Evolutionary conservation across 2,888 invertebrate species (phyloP).

Genomic region (Galerucella calmariensis): DNA sequence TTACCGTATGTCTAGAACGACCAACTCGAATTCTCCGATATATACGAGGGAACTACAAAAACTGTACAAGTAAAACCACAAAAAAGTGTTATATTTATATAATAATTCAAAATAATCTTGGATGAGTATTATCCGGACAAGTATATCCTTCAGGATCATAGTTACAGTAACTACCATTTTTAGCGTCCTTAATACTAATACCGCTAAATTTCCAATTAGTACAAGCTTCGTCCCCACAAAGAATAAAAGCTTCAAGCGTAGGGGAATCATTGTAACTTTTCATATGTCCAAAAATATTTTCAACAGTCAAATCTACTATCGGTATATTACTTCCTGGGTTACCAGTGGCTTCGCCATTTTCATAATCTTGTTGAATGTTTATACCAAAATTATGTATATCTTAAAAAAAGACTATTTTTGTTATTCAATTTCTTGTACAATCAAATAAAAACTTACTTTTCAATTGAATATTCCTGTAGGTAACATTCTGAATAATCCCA

Average conservation of each 20-base stretch:
- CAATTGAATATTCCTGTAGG: constrained; percentile 37
- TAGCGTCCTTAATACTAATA: constrained; percentile 33
- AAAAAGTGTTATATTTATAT: background rate
- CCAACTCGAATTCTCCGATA: background rate
- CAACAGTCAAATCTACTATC: constrained; percentile 27
- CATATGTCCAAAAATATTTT: constrained; percentile 24
- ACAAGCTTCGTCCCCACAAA: constrained; percentile 28
- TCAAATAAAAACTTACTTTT: constrained; percentile 22
- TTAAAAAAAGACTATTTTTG: background rate
- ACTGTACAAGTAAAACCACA: background rate
- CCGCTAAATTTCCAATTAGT: constrained; percentile 34
- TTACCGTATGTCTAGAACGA: constrained; percentile 4
- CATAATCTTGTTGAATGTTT: constrained; percentile 31
- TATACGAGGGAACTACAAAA: background rate
- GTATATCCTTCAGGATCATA: constrained; percentile 34
- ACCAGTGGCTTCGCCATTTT: constrained; percentile 15
- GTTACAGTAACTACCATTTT: constrained; percentile 37
- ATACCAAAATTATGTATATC: constrained; percentile 32
- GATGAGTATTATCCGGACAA: constrained; percentile 9
- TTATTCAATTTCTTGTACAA: too few relatives aligned
- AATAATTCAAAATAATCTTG: background rate
- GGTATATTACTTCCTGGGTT: constrained; percentile 23
- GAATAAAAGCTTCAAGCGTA: constrained; percentile 14
- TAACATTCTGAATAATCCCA: constrained; percentile 34
- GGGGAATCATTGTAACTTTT: constrained; percentile 25